Evolutionary conservation across 2,888 invertebrate species (phyloP), one percentile per base, ranked within the genome.

Genomic region (Luffia ferchaultella): DNA sequence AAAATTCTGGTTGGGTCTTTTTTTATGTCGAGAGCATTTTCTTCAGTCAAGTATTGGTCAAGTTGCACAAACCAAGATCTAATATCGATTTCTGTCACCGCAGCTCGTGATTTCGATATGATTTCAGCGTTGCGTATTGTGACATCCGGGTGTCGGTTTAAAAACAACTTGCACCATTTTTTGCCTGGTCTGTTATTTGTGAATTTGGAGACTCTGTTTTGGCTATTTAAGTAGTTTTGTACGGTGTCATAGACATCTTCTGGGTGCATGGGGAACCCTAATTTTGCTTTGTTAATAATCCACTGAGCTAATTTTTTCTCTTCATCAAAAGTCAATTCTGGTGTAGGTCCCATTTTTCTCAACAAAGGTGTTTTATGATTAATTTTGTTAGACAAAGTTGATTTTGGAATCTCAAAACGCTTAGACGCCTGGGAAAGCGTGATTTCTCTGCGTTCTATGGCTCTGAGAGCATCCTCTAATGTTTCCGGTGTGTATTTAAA

Each of bases 61-160:
- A 51, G 45, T 48, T 18, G 48, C n/a, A 20, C 19, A 52, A 57
- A 57, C 55, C 57, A 58, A 7, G 16, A 16, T 2, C 12, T 20
- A 1, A 56, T 20, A 5, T 55, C 49, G 5, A 53, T 48, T 50
- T 57, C 52, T 16, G 55, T 49, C 2, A 57, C 55, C 9, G 53
- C 43, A 16, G 55, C 55, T 46, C 55, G 44, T 1, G 52, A 42
- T 41, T 42, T 57, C 2, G 44, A 18, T 17, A 58, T 48, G 49
- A 54, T 54, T 53, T 56, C 48, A 7, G 53, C 46, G 45, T 43
- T 7, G n/a, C 50, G 19, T 53, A 54, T 42, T 2, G 55, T n/a
- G 2, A 56, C 2, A 5, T 45, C 20, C 41, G 53, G 55, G 16
- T 57, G 55, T 43, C 55, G 40, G 12, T 54, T 52, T 42, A 54